Conservation (phyloP, 2,797 vertebrate species). For the Toxotes lorentzi region DNA sequence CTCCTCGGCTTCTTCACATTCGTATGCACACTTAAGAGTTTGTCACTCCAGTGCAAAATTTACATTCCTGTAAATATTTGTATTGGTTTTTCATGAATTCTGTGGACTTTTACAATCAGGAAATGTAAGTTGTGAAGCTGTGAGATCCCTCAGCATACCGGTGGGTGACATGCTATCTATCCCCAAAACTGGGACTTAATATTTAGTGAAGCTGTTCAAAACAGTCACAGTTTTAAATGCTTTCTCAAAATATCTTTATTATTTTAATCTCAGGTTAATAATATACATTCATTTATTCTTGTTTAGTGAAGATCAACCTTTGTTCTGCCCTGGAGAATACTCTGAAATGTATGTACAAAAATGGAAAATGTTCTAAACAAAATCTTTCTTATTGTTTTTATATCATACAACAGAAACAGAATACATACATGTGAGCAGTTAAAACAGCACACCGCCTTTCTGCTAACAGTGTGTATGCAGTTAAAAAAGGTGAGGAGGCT, state of each 20-base stretch:
- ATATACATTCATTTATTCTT: too few relatives aligned
- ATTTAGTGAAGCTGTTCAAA: too few relatives aligned
- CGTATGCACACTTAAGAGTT: not conserved
- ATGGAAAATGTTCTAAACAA: not conserved
- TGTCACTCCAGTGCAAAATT: not conserved
- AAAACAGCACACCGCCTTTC: not conserved
- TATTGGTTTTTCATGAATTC: not conserved
- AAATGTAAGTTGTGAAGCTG: not conserved
- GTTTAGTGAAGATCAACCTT: too few relatives aligned
- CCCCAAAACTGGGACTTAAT: too few relatives aligned
- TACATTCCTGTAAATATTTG: not conserved
- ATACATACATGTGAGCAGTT: not conserved
- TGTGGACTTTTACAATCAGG: not conserved
- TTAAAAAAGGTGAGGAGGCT: slow-evolving; percentile 8
- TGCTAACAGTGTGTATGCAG: slow-evolving; percentile 17
- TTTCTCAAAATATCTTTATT: too few relatives aligned
- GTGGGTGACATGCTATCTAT: too few relatives aligned
- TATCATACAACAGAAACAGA: not conserved
- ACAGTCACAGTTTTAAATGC: too few relatives aligned
- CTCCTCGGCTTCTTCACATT: not conserved
- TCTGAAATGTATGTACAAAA: not conserved
- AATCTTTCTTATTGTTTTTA: not conserved
- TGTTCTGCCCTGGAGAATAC: not conserved
- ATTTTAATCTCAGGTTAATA: too few relatives aligned
- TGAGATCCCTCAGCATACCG: not conserved